phyloP scores from a whole-genome alignment of 2,797 vertebrate genomes.

The Morus bassanus region DNA sequence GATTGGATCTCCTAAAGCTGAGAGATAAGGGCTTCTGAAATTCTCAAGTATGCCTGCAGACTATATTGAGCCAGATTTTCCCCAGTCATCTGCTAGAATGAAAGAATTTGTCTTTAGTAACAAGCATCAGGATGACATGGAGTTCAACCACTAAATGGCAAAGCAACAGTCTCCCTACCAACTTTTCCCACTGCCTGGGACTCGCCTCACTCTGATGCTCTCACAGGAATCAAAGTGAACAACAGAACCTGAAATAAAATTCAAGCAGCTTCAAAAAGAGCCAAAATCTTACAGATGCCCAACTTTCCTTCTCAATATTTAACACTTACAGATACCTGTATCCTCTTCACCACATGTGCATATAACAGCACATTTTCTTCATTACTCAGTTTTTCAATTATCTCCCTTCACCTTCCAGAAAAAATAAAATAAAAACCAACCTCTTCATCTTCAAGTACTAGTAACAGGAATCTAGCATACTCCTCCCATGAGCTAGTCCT shows the following conservation, averaged over 20 bases:
- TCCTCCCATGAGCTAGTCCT: background rate
- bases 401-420: background rate
- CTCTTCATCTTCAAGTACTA: background rate
- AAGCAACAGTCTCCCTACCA: background rate
- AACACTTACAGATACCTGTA: background rate
- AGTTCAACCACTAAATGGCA: background rate
- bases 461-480: background rate
- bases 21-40: background rate
- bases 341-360: background rate
- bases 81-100: background rate
- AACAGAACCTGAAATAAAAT: slow-evolving; percentile 36
- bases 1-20: background rate
- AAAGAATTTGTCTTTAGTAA: background rate
- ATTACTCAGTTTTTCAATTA: background rate
- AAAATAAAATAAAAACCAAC: background rate
- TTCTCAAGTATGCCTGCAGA: background rate
- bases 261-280: slow-evolving; percentile 22
- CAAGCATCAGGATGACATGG: background rate
- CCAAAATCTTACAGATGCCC: background rate
- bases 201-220: background rate
- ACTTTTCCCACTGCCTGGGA: background rate
- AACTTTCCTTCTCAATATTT: background rate
- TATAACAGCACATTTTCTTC: background rate
- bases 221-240: background rate
- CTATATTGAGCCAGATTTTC: background rate